Evolutionary conservation across 2,113 vertebrate species (phyloP).

Genomic region (Callithrix jacchus): DNA sequence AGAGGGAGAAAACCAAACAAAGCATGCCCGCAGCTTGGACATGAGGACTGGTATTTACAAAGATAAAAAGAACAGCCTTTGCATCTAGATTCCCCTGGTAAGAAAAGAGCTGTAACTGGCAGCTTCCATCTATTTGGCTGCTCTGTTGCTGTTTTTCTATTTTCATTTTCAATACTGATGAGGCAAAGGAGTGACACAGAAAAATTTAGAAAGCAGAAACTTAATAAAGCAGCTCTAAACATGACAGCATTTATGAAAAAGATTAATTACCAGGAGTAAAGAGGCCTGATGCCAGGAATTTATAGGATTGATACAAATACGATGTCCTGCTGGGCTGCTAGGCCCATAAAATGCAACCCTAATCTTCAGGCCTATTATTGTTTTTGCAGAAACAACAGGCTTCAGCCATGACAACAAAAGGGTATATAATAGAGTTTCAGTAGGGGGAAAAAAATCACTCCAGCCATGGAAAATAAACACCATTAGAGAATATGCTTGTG

Average conservation of each 20-base stretch:
- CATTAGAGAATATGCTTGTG: constrained; percentile 68
- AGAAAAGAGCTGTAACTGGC: background rate
- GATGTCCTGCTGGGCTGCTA: constrained; percentile 85
- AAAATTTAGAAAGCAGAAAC: constrained; percentile 77
- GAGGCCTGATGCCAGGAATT: constrained; percentile 87
- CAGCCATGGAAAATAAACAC: constrained; percentile 84
- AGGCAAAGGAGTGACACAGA: constrained; percentile 47
- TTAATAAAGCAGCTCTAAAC: constrained; percentile 86
- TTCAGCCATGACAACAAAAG: constrained; percentile 83
- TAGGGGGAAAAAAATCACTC: constrained; percentile 79
- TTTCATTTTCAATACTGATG: constrained; percentile 7
- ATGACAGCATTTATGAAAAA: constrained; percentile 88
- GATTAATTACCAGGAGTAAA: constrained; percentile 90
- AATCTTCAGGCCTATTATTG: constrained; percentile 87
- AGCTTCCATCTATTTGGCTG: background rate
- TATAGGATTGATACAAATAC: constrained; percentile 87
- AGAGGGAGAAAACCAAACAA: background rate
- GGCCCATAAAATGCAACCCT: constrained; percentile 85
- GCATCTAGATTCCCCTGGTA: background rate
- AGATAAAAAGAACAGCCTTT: background rate
- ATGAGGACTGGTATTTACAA: background rate
- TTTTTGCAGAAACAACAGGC: constrained; percentile 86
- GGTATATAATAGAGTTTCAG: constrained; percentile 83
- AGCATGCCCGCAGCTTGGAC: background rate
- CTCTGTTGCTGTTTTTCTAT: background rate